A percentile compares a stretch with the other conserved stretches of the same genome.
These are phyloP conservation scores for Cyclopterus lumpus DNA, from an alignment of 2,797 vertebrate species.

Conservation along the genomic window DNA sequence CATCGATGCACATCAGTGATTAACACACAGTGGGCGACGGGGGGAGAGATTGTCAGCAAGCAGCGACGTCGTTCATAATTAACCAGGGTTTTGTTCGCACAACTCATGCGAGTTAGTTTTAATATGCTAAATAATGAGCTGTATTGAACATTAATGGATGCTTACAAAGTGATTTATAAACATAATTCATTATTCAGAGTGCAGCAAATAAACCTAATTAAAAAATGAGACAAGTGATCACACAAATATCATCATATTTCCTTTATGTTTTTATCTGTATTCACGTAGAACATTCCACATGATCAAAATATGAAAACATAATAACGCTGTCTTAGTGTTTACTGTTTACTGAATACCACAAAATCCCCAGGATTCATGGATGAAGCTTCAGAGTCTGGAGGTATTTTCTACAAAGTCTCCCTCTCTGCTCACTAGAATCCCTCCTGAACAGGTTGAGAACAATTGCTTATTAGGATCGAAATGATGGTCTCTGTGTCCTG, in stretches of 20 bases:
- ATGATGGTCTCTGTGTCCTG: constrained; percentile 37
- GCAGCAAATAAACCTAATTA: constrained; percentile 42
- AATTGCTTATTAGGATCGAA: constrained; percentile 49
- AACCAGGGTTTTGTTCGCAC: constrained; percentile 43
- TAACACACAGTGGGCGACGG: constrained; percentile 24
- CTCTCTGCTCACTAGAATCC: constrained; percentile 41
- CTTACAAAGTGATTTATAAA: constrained; percentile 53
- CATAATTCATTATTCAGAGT: constrained; percentile 48
- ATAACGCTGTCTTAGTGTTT: background rate
- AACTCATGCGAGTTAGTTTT: constrained; percentile 59
- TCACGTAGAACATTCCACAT: background rate
- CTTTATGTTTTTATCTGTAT: background rate
- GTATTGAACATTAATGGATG: constrained; percentile 50
- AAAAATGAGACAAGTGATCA: constrained; percentile 31
- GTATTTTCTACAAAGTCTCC: constrained; percentile 32
- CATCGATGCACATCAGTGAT: constrained; percentile 53
- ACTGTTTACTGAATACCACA: background rate
- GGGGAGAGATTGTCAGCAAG: constrained; percentile 32
- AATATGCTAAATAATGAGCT: constrained; percentile 64
- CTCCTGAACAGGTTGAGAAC: constrained; percentile 43
- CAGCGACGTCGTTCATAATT: constrained; percentile 52
- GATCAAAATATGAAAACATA: background rate
- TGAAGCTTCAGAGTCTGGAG: constrained; percentile 30
- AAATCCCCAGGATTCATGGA: constrained; percentile 4
- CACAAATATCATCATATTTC: background rate